These are phyloP conservation scores for Maniola jurtina DNA, from an alignment of 1,140 invertebrate species.

Conservation along the genomic window DNA sequence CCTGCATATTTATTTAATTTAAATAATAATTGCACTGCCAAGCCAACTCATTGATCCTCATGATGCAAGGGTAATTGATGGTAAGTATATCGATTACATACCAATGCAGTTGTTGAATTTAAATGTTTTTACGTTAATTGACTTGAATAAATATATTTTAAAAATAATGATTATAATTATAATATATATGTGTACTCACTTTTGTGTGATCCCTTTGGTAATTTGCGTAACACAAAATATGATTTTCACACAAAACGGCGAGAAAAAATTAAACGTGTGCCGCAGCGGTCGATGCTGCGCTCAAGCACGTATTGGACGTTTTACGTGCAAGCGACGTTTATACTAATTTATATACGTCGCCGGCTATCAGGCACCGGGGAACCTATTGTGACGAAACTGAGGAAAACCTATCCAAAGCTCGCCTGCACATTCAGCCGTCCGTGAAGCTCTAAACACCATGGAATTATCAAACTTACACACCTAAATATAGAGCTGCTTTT, in stretches of 20 bases:
- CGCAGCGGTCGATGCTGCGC: conserved; percentile 41
- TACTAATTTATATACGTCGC: conserved; percentile 3
- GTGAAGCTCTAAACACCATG: conserved; percentile 9
- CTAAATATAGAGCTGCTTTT: neutral
- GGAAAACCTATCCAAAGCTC: conserved; percentile 33
- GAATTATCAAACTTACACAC: neutral
- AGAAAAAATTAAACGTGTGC: conserved; percentile 35
- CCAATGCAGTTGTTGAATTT: no score
- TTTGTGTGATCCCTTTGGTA: conserved; percentile 35
- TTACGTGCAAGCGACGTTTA: conserved; percentile 14
- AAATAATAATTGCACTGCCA: no score
- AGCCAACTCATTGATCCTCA: no score
- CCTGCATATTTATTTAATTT: no score
- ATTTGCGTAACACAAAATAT: conserved; percentile 24
- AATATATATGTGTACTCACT: conserved; percentile 45
- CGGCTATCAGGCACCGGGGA: neutral
- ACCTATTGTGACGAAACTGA: conserved; percentile 36
- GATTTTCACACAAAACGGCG: conserved; percentile 40
- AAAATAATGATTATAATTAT: conserved; percentile 7
- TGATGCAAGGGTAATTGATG: no score
- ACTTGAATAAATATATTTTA: no score
- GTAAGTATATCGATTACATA: no score
- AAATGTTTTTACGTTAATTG: no score
- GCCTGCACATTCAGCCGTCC: conserved; percentile 12
- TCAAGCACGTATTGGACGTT: conserved; percentile 49